These are phyloP conservation scores for Carassius gibelio DNA, from an alignment of 2,113 vertebrate species.

Conservation along the genomic window DNA sequence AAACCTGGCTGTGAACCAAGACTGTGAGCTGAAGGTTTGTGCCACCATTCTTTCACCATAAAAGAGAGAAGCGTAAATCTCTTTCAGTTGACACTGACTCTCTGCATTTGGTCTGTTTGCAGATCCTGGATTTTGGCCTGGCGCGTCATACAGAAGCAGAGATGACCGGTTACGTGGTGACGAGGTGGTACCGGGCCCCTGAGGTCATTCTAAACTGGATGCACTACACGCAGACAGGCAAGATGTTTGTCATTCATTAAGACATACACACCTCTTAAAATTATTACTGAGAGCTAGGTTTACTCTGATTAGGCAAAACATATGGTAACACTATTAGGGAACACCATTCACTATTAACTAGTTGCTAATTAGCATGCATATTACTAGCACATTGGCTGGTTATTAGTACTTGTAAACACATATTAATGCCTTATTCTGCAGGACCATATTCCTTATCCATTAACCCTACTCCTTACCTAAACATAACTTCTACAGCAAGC, in stretches of 20 bases:
- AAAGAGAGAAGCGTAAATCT: slow-evolving; percentile 25
- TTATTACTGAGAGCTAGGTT: not conserved
- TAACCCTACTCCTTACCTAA: not conserved
- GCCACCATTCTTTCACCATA: slow-evolving; percentile 28
- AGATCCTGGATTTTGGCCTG: slow-evolving; percentile 96
- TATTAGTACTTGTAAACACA: not conserved
- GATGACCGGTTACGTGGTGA: slow-evolving; percentile 98
- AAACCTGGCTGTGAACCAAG: slow-evolving; percentile 95
- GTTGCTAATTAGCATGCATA: not conserved
- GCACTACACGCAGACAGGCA: slow-evolving; percentile 97
- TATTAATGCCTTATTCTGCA: not conserved
- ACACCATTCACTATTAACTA: not conserved
- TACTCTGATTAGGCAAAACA: not conserved
- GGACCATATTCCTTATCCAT: not conserved
- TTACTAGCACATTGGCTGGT: not conserved
- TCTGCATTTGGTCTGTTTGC: slow-evolving; percentile 41
- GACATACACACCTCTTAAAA: slow-evolving; percentile 48
- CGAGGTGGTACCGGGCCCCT: slow-evolving; percentile 95
- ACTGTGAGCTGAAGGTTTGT: slow-evolving; percentile 94
- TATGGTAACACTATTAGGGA: not conserved
- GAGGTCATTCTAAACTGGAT: slow-evolving; percentile 99
- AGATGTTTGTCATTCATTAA: slow-evolving; percentile 63
- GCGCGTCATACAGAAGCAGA: slow-evolving; percentile 87
- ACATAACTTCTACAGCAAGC: not conserved
- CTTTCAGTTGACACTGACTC: not conserved